Evolutionary conservation across 1,140 invertebrate species (phyloP).

Genomic region (Cydia splendana): DNA sequence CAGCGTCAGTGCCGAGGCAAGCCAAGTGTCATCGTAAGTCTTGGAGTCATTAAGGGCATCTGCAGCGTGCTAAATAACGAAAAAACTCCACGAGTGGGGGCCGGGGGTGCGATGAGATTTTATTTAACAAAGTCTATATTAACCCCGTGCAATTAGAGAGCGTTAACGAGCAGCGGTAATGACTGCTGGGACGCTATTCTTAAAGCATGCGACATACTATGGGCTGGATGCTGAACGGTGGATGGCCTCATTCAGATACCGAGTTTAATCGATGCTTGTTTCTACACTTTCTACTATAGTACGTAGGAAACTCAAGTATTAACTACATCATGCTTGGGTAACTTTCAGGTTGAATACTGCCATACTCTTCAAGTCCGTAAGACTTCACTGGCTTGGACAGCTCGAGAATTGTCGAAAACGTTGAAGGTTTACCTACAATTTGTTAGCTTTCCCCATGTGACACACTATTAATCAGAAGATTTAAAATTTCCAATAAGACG

Average conservation of each 20-base stretch:
- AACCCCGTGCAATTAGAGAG: slow-evolving; percentile 79
- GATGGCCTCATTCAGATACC: background rate
- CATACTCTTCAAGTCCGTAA: too few relatives aligned
- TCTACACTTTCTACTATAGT: too few relatives aligned
- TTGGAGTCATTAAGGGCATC: slow-evolving; percentile 79
- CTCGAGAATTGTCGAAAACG: too few relatives aligned
- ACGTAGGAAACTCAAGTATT: too few relatives aligned
- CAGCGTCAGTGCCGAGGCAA: slow-evolving; percentile 54
- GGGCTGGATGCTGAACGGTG: background rate
- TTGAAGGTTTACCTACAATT: too few relatives aligned
- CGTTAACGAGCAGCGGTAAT: slow-evolving; percentile 78
- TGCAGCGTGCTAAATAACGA: slow-evolving; percentile 77
- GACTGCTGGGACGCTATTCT: slow-evolving; percentile 67
- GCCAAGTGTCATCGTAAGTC: slow-evolving; percentile 79
- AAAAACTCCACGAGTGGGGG: slow-evolving; percentile 59
- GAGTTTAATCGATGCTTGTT: background rate
- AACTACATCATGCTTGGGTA: too few relatives aligned
- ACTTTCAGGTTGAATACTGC: too few relatives aligned
- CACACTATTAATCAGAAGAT: too few relatives aligned
- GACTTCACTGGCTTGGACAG: too few relatives aligned
- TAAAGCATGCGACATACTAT: slow-evolving; percentile 31
- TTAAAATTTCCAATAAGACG: too few relatives aligned
- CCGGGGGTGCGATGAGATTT: slow-evolving; percentile 70
- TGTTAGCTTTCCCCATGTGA: too few relatives aligned
- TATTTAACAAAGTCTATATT: slow-evolving; percentile 80